Percentiles rank a stretch among this genome's conserved stretches.
Evolutionary conservation across 2,888 invertebrate species (phyloP).

Genomic region (Cepaea hortensis): DNA sequence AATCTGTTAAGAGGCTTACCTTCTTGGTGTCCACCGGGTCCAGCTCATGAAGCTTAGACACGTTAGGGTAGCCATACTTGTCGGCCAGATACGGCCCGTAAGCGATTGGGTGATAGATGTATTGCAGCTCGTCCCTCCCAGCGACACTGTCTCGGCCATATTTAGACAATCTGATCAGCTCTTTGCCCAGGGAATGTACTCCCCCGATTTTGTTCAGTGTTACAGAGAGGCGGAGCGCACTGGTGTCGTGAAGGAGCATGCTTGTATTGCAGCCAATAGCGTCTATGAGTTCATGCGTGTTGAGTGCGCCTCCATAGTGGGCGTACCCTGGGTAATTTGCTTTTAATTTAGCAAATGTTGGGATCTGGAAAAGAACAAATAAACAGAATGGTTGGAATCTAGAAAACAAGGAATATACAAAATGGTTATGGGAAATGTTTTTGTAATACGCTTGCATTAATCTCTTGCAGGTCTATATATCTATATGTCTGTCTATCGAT

Average conservation of each 20-base stretch:
- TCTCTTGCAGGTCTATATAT: too few relatives aligned
- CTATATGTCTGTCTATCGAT: too few relatives aligned
- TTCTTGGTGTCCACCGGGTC: conserved; percentile 67
- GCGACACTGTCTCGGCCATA: conserved; percentile 70
- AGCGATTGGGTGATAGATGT: conserved; percentile 72
- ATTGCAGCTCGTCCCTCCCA: conserved; percentile 67
- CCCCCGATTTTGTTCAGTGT: conserved; percentile 71
- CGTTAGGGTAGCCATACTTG: conserved; percentile 72
- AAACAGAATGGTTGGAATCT: background rate
- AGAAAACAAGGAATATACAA: too few relatives aligned
- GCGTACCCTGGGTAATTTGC: conserved; percentile 71
- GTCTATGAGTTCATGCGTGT: conserved; percentile 65
- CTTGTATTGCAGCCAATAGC: conserved; percentile 60
- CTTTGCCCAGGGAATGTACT: conserved; percentile 69
- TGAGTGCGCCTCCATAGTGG: conserved; percentile 67
- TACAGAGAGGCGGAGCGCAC: conserved; percentile 71
- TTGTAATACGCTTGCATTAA: too few relatives aligned
- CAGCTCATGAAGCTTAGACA: conserved; percentile 65
- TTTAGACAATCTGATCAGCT: conserved; percentile 67
- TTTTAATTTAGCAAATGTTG: conserved; percentile 66
- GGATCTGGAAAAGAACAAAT: conserved; percentile 59
- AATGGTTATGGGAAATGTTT: too few relatives aligned
- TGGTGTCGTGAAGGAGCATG: conserved; percentile 70
- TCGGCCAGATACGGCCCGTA: conserved; percentile 73
- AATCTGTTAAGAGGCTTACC: conserved; percentile 12